Percentiles rank a stretch among this genome's conserved stretches.
phyloP scores from a whole-genome alignment of 2,113 vertebrate species.

The Carassius gibelio region DNA sequence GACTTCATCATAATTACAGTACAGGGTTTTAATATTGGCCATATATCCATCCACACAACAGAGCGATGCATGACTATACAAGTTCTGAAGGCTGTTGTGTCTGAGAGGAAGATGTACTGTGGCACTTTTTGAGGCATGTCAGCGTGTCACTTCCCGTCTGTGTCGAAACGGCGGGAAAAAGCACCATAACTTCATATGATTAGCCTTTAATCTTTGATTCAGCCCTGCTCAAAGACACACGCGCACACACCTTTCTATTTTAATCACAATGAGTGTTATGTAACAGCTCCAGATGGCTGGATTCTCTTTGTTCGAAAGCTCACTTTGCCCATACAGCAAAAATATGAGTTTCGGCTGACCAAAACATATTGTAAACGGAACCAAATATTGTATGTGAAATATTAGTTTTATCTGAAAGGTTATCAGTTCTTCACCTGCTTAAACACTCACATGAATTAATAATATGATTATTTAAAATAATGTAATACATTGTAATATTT shows the following conservation, averaged over 20 bases:
- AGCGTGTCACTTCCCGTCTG: conserved; percentile 10
- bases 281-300: conserved; percentile 30
- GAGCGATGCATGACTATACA: not conserved
- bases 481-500: too few species aligned
- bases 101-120: conserved; percentile 10
- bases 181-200: conserved; percentile 17
- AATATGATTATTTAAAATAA: too few species aligned
- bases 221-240: not conserved
- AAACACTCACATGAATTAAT: too few species aligned
- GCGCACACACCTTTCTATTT: conserved; percentile 25
- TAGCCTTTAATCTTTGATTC: conserved; percentile 37
- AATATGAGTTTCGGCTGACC: not conserved
- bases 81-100: not conserved
- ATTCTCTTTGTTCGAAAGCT: conserved; percentile 16
- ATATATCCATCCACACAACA: not conserved
- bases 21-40: not conserved
- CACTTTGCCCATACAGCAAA: not conserved
- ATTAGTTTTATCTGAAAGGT: not conserved
- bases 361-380: not conserved
- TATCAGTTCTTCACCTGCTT: not conserved
- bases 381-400: not conserved
- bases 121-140: not conserved
- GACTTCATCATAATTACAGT: conserved; percentile 3
- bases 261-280: conserved; percentile 30
- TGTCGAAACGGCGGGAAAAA: not conserved